Evolutionary conservation across 1,140 invertebrate genomes (phyloP).

Genomic region (Nomia melanderi): DNA sequence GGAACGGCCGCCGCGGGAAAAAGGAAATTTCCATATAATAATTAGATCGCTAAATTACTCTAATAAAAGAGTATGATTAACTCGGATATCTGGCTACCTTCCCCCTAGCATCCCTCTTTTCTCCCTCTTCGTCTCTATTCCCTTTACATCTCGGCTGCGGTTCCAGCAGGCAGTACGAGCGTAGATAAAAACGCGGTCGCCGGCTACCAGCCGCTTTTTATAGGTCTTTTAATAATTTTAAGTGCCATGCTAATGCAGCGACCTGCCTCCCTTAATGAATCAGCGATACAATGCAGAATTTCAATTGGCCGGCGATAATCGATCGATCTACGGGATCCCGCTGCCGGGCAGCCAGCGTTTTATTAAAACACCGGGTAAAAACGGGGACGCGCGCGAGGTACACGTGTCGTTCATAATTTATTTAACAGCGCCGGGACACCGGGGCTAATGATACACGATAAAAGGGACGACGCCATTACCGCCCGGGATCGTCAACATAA

Average conservation of each 20-base stretch:
- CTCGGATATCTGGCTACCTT: constrained; percentile 57
- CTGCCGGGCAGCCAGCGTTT: too few relatives aligned
- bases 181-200: not conserved
- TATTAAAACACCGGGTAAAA: not conserved
- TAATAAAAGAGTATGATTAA: constrained; percentile 73
- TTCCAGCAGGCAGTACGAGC: not conserved
- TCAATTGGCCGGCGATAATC: not conserved
- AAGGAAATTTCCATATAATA: constrained; percentile 73
- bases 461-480: constrained; percentile 35
- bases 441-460: constrained; percentile 38
- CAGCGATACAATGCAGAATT: not conserved
- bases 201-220: constrained; percentile 7
- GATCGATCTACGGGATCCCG: not conserved
- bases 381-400: not conserved
- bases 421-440: constrained; percentile 2
- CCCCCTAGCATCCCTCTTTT: too few relatives aligned
- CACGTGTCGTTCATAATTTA: constrained; percentile 40
- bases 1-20: constrained; percentile 48
- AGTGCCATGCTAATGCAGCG: not conserved
- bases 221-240: not conserved
- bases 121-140: not conserved
- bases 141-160: not conserved
- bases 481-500: constrained; percentile 35
- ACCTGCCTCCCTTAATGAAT: not conserved
- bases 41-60: constrained; percentile 72